Base-by-base conservation (phyloP, 2,113 vertebrate genomes). In the Zosterops japonicus region DNA sequence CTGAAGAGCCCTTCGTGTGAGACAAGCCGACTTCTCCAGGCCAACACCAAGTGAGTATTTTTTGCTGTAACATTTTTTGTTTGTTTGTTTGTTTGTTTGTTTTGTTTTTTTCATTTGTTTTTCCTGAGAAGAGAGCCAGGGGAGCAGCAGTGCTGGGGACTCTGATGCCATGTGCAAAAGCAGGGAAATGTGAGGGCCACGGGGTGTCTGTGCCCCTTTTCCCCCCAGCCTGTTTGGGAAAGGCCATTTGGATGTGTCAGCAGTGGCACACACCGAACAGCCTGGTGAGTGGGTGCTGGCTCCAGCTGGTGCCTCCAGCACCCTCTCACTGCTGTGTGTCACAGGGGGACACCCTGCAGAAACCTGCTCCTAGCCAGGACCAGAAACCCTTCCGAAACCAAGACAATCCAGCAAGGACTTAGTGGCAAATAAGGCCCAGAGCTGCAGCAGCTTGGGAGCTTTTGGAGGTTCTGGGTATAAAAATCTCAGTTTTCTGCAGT, bases 1-100 rank as follows among this genome's bases (percentile, higher is more conserved):
- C 76, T 3, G 33, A 8, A 29, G 71, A 64, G 1, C 33, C 35
- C 60, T 56, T 28, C 0, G 0, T 13, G 15, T 52, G 5, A 9
- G 29, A 8, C 12, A 7, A 17, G 23, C 4, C 41, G 63, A 1
- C 55, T 60, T 33, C 41, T 63, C 47, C 72, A 61, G 31, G 50
- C 76, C 69, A 23, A 22, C 50, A 0, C 35, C 1, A 15, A 49
- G 95, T 96, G 94, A 94, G 93, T 68, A 2, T 2, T 60, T 83
- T 68, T 52, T 75, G 17, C 59, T 18, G 1, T 36, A 5, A 25
- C 29, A 10, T 20, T 55, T 47, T 39, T 11, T 11, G 8, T 50
- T 55, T 9, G 25, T 53, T 65, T 50, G 49, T 9, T n/a, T 53
- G 56, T 55, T 9, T n/a, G 46, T 65, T 50, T 55, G 36, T 9